Percentiles rank a stretch among this genome's conserved stretches.
phyloP scores from a whole-genome alignment of 1,140 invertebrate species.

The Dendrolimus punctatus region DNA sequence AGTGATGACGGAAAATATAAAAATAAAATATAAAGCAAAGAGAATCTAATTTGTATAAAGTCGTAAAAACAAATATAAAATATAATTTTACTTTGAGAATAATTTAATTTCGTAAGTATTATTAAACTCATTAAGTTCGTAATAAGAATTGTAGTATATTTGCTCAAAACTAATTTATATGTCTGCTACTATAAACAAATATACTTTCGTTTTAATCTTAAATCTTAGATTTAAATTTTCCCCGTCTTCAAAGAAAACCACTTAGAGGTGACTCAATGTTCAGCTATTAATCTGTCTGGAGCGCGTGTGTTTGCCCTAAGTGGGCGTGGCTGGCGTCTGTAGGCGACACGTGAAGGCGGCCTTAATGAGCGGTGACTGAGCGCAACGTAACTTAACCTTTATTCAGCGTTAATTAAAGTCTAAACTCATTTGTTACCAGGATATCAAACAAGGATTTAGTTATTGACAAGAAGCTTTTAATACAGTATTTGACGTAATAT shows the following conservation, averaged over 20 bases:
- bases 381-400: slow-evolving; percentile 29
- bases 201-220: neutral
- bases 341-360: slow-evolving; percentile 34
- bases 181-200: too few species aligned
- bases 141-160: too few species aligned
- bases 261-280: slow-evolving; percentile 21
- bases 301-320: slow-evolving; percentile 21
- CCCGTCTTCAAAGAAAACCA: slow-evolving; percentile 18
- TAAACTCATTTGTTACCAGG: neutral
- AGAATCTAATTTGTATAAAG: too few species aligned
- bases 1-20: too few species aligned
- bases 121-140: too few species aligned
- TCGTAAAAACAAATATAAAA: neutral
- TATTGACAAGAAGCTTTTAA: too few species aligned
- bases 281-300: slow-evolving; percentile 32
- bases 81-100: neutral
- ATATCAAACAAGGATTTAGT: too few species aligned
- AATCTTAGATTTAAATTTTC: neutral
- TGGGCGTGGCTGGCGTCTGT: slow-evolving; percentile 35
- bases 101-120: neutral
- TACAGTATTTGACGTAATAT: too few species aligned
- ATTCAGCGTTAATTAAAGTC: slow-evolving; percentile 22
- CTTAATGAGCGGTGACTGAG: slow-evolving; percentile 41
- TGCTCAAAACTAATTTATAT: too few species aligned
- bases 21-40: too few species aligned